A percentile compares a stretch with the other conserved stretches of the same genome.
Evolutionary conservation across 2,888 invertebrate species (phyloP).

Genomic region (Belgica antarctica): DNA sequence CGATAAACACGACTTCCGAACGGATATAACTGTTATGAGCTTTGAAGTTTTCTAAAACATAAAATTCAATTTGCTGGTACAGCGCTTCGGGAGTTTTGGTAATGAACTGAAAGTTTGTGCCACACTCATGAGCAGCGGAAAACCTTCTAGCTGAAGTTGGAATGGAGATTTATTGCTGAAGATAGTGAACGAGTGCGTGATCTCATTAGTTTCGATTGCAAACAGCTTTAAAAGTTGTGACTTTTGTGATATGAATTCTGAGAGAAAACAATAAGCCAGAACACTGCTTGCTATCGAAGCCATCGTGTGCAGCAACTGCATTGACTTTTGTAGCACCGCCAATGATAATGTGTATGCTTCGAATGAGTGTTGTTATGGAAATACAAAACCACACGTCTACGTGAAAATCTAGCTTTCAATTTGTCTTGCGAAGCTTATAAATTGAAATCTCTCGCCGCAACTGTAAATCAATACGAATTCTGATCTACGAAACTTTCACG

Average conservation of each 20-base stretch:
- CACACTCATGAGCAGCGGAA: too few relatives aligned
- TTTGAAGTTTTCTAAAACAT: neutral
- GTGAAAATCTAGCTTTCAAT: conserved; percentile 7
- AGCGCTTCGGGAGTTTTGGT: neutral
- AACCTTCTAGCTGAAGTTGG: too few relatives aligned
- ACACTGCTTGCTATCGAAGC: too few relatives aligned
- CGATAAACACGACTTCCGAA: neutral
- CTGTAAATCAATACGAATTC: neutral
- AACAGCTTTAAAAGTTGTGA: too few relatives aligned
- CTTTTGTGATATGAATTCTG: too few relatives aligned
- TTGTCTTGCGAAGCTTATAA: conserved; percentile 5
- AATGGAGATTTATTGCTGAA: too few relatives aligned
- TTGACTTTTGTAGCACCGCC: conserved; percentile 2
- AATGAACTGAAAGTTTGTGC: too few relatives aligned
- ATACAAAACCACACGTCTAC: neutral
- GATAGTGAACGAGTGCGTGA: too few relatives aligned
- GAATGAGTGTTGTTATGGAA: neutral
- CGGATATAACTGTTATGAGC: neutral
- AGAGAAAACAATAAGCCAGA: too few relatives aligned
- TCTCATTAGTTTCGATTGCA: too few relatives aligned
- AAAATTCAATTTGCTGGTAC: conserved; percentile 16
- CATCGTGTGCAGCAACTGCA: too few relatives aligned
- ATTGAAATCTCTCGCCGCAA: too few relatives aligned
- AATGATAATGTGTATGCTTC: conserved; percentile 10
- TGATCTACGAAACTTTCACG: neutral